These are phyloP conservation scores for Apus apus DNA, from an alignment of 2,113 vertebrate species.

Conservation along the genomic window DNA sequence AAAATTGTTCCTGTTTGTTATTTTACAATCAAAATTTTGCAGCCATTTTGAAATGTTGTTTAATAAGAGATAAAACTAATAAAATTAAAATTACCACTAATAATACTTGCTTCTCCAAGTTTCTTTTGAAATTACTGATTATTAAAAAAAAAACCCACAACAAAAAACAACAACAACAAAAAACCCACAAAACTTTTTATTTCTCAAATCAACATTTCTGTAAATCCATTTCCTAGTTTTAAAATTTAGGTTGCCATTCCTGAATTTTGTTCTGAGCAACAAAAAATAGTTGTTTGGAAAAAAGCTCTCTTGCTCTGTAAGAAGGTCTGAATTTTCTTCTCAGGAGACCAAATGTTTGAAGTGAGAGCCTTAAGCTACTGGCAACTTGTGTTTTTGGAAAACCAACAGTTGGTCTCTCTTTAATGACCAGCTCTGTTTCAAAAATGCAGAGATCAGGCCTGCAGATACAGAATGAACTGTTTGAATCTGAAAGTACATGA, in stretches of 20 bases:
- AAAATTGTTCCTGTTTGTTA: neutral
- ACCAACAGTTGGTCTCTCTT: neutral
- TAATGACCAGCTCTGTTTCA: neutral
- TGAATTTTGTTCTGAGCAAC: neutral
- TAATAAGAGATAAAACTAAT: neutral
- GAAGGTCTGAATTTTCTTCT: neutral
- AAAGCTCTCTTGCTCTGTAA: neutral
- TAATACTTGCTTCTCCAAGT: neutral
- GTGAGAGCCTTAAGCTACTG: neutral
- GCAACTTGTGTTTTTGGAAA: neutral
- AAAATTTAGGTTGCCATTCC: neutral
- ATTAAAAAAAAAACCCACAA: neutral
- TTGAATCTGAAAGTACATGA: neutral
- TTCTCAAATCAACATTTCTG: neutral
- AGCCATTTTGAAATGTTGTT: neutral
- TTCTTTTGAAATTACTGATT: neutral
- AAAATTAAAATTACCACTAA: neutral
- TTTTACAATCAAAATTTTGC: neutral
- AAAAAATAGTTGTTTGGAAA: neutral
- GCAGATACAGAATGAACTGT: neutral
- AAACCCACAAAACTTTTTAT: neutral
- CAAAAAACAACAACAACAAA: no score
- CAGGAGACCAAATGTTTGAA: neutral
- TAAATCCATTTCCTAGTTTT: neutral
- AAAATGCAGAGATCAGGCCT: neutral